A percentile compares a stretch with the other conserved stretches of the same genome.
These are phyloP conservation scores for Dasysyrphus tricinctus DNA, from an alignment of 2,888 invertebrate species.

Conservation along the genomic window DNA sequence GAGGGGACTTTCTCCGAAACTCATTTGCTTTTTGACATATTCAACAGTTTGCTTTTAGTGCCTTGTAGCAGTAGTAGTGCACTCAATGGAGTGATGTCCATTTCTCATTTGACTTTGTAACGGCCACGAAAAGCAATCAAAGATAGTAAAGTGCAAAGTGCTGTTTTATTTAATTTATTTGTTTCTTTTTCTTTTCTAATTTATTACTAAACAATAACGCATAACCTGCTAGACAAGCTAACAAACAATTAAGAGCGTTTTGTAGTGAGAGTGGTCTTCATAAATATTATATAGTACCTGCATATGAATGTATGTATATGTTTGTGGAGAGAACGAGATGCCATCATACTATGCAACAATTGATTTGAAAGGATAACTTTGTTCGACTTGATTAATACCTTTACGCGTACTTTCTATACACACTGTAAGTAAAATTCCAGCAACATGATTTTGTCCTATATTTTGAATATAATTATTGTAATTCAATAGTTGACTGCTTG, in stretches of 20 bases:
- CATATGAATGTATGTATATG: not conserved
- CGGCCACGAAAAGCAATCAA: slow-evolving; percentile 42
- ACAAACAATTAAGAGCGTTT: slow-evolving; percentile 1
- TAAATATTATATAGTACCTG: not conserved
- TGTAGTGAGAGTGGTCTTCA: not conserved
- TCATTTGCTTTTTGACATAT: slow-evolving; percentile 59
- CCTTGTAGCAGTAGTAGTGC: slow-evolving; percentile 49
- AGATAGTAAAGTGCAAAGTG: slow-evolving; percentile 63
- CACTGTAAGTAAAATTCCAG: slow-evolving; percentile 7
- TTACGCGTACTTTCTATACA: not conserved
- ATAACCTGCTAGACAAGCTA: slow-evolving; percentile 22
- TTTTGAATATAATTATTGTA: not conserved
- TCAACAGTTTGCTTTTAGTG: slow-evolving; percentile 71
- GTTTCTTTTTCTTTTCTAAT: not conserved
- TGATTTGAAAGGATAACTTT: slow-evolving; percentile 72
- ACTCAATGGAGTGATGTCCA: slow-evolving; percentile 38
- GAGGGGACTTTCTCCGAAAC: slow-evolving; percentile 46
- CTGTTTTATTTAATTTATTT: slow-evolving; percentile 25
- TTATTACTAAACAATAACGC: not conserved
- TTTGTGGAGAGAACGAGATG: slow-evolving; percentile 29
- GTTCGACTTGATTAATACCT: slow-evolving; percentile 44
- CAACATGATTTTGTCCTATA: not conserved
- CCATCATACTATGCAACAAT: slow-evolving; percentile 64
- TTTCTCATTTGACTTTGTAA: slow-evolving; percentile 34
- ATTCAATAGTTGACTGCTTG: not conserved